Evolutionary conservation across 1,140 invertebrate species (phyloP).

Genomic region (Spodoptera frugiperda): DNA sequence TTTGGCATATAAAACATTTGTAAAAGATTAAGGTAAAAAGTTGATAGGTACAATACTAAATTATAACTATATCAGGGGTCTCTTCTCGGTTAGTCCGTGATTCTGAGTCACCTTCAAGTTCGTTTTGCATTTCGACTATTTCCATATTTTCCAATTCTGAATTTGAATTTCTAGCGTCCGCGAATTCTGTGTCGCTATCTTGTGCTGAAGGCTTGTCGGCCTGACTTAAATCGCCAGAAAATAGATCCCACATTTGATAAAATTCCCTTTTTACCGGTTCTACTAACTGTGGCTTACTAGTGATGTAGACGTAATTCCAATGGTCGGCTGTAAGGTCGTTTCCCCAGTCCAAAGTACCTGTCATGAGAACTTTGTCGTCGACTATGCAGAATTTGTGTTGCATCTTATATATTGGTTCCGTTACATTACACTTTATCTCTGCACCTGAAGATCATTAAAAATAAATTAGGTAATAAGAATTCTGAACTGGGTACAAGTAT

Average conservation of each 20-base stretch:
- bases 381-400: constrained; percentile 82
- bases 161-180: not conserved
- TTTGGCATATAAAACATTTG: constrained; percentile 65
- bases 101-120: not conserved
- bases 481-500: not conserved
- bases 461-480: not conserved
- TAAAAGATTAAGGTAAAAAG: constrained; percentile 51
- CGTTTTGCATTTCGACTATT: not conserved
- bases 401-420: constrained; percentile 69
- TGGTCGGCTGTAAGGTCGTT: constrained; percentile 79
- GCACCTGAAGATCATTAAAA: constrained; percentile 67
- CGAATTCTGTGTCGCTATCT: constrained; percentile 6
- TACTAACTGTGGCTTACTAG: constrained; percentile 74
- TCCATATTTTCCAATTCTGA: not conserved
- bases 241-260: constrained; percentile 73
- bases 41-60: constrained; percentile 43
- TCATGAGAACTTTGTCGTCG: constrained; percentile 79
- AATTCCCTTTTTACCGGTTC: constrained; percentile 76
- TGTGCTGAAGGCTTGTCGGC: not conserved
- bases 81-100: constrained; percentile 1
- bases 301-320: constrained; percentile 83
- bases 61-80: constrained; percentile 59
- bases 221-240: constrained; percentile 57
- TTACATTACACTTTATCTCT: constrained; percentile 75
- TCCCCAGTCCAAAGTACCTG: constrained; percentile 82